These are phyloP conservation scores for Aromia moschata DNA, from an alignment of 2,888 invertebrate species.

Conservation along the genomic window DNA sequence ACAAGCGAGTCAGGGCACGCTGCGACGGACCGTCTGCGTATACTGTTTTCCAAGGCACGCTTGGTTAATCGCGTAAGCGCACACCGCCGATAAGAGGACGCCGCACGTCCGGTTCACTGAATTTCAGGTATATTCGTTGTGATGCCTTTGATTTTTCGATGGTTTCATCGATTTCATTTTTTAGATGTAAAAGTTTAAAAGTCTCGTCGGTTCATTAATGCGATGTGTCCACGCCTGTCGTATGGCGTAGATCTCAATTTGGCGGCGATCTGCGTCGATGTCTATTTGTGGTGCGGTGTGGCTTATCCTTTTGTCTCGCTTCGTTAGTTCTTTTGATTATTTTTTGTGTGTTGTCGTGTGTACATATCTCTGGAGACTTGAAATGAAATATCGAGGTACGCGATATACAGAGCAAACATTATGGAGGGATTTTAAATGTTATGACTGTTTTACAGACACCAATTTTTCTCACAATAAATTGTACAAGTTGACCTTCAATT, in stretches of 20 bases:
- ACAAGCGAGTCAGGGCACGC: slow-evolving; percentile 24
- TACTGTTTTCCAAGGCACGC: slow-evolving; percentile 41
- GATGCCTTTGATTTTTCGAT: slow-evolving; percentile 40
- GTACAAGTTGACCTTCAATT: no score
- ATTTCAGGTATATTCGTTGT: slow-evolving; percentile 41
- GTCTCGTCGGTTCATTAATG: slow-evolving; percentile 41
- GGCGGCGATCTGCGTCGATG: slow-evolving; percentile 1
- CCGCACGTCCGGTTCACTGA: slow-evolving; percentile 43
- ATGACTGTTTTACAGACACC: no score
- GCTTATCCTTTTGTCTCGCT: slow-evolving; percentile 15
- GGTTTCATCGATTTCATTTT: slow-evolving; percentile 38
- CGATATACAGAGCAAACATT: no score
- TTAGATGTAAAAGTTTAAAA: slow-evolving; percentile 35
- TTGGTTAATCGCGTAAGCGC: slow-evolving; percentile 46
- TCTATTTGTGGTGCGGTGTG: slow-evolving; percentile 2
- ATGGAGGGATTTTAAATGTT: no score
- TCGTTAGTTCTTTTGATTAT: slow-evolving; percentile 12
- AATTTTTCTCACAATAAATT: no score
- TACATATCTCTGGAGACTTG: no score
- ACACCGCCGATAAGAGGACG: slow-evolving; percentile 44
- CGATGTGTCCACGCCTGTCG: slow-evolving; percentile 41
- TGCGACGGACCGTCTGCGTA: slow-evolving; percentile 30
- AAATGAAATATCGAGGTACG: no score
- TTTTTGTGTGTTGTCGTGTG: no score
- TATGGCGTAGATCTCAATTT: slow-evolving; percentile 22